Evolutionary conservation across 2,888 invertebrate genomes (phyloP).

Genomic region (Coecobrya sp.): DNA sequence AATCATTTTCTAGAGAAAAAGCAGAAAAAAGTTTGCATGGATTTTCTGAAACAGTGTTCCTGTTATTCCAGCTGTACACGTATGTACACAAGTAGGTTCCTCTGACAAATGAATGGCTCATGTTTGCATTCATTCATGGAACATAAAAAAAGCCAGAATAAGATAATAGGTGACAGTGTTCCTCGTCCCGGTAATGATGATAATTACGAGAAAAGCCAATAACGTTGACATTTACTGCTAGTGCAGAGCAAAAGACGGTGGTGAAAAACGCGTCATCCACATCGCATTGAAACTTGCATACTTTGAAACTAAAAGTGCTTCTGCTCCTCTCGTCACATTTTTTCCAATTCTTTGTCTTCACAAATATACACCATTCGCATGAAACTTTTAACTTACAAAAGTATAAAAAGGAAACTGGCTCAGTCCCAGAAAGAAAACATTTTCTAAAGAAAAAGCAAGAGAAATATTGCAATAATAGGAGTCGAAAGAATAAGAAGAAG

Average conservation of each 20-base stretch:
- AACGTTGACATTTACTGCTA: conserved; percentile 49
- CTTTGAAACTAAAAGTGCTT: not conserved
- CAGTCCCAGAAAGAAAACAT: conserved; percentile 50
- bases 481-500: not conserved
- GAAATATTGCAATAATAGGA: conserved; percentile 11
- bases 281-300: conserved; percentile 11
- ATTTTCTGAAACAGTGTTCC: not conserved
- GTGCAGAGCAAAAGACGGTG: not conserved
- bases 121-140: conserved; percentile 42
- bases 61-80: not conserved
- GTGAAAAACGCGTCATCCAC: conserved; percentile 38
- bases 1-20: not conserved
- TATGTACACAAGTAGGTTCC: not conserved
- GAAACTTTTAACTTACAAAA: conserved; percentile 17
- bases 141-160: not conserved
- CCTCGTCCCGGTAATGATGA: conserved; percentile 48
- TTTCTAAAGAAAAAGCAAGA: conserved; percentile 2
- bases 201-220: conserved; percentile 59
- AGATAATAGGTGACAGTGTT: conserved; percentile 44
- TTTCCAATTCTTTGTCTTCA: not conserved
- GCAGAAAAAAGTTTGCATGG: not conserved
- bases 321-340: conserved; percentile 11
- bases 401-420: conserved; percentile 16
- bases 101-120: conserved; percentile 33
- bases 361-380: not conserved